A percentile compares a stretch with the other conserved stretches of the same genome.
Conservation (phyloP, 1,140 invertebrate species). For the Bombus huntii region DNA sequence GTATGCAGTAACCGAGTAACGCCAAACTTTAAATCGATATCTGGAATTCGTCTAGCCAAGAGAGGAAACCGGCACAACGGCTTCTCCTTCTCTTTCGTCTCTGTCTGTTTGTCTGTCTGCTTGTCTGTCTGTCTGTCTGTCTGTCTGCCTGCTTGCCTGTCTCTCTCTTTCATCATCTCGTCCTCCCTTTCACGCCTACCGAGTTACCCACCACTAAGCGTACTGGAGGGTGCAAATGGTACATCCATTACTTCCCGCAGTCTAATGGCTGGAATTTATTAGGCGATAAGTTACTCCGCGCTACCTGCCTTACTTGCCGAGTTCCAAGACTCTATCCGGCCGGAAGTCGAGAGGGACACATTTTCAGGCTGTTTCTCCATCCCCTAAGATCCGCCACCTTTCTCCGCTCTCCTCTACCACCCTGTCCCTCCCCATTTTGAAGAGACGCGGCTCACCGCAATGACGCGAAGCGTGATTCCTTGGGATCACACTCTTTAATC, state of each 20-base stretch:
- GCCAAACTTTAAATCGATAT: constrained; percentile 69
- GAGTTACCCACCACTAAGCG: constrained; percentile 48
- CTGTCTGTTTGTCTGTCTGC: not conserved
- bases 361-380: constrained; percentile 53
- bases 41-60: constrained; percentile 48
- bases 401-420: not conserved
- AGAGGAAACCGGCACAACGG: not conserved
- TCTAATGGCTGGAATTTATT: constrained; percentile 78
- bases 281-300: constrained; percentile 75
- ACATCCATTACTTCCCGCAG: constrained; percentile 76
- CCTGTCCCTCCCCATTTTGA: not conserved
- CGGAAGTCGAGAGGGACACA: constrained; percentile 66
- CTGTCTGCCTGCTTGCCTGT: rapidly evolving
- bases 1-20: constrained; percentile 52
- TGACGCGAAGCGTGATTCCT: constrained; percentile 58
- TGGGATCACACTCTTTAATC: constrained; percentile 51
- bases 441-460: constrained; percentile 58
- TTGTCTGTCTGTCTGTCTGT: no score
- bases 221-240: constrained; percentile 73
- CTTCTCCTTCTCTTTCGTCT: constrained; percentile 3
- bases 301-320: constrained; percentile 67
- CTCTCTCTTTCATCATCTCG: not conserved
- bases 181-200: constrained; percentile 16
- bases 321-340: constrained; percentile 64
- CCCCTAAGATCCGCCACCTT: constrained; percentile 20